Evolutionary conservation across 2,888 invertebrate species (phyloP).

Genomic region (Nemotelus pantherinus): DNA sequence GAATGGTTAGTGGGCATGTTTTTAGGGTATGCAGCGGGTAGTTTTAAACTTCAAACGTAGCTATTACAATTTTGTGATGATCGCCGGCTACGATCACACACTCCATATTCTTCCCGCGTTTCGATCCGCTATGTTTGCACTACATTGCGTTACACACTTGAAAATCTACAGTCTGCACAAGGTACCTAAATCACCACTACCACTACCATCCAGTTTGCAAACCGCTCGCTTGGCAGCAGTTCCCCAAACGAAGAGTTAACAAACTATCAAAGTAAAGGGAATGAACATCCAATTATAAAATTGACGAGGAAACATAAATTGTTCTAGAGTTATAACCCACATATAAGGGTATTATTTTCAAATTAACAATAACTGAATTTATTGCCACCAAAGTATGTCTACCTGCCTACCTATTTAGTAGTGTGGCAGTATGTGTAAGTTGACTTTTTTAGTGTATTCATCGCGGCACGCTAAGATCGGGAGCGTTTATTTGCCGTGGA

Average conservation of each 20-base stretch:
- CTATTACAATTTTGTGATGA: too few relatives aligned
- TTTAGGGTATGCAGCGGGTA: not conserved
- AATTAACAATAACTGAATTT: conserved; percentile 49
- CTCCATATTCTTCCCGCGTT: conserved; percentile 10
- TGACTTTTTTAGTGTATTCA: too few relatives aligned
- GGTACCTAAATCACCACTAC: too few relatives aligned
- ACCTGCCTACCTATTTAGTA: not conserved
- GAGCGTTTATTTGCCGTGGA: too few relatives aligned
- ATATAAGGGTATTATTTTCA: conserved; percentile 49
- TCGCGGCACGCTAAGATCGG: too few relatives aligned
- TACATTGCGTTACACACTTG: not conserved
- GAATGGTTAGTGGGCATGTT: conserved; percentile 8
- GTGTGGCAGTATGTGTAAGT: too few relatives aligned
- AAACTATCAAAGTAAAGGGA: conserved; percentile 39
- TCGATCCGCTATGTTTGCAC: not conserved
- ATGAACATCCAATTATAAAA: conserved; percentile 47
- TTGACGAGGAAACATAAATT: conserved; percentile 49
- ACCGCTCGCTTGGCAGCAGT: not conserved
- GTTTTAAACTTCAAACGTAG: not conserved
- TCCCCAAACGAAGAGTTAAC: conserved; percentile 20
- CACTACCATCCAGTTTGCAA: too few relatives aligned
- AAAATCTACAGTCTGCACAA: too few relatives aligned
- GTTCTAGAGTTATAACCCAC: conserved; percentile 43
- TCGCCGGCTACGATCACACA: not conserved
- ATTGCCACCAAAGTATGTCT: conserved; percentile 32